Conservation (phyloP, 2,797 vertebrate genomes). For the Apogon talboti region DNA sequence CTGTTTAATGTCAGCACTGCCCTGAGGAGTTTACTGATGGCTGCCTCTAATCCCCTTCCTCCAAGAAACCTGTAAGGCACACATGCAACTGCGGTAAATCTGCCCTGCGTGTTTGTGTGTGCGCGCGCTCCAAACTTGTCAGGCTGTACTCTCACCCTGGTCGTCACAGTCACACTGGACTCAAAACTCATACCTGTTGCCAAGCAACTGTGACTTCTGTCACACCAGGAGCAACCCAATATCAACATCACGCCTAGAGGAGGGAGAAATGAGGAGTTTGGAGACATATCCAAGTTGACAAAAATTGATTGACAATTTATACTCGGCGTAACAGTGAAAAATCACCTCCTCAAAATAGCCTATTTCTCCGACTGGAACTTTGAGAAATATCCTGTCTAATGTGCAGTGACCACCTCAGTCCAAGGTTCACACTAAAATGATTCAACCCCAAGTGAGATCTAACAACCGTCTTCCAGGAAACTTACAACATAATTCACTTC, state of each 20-base stretch:
- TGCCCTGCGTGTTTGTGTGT: slow-evolving; percentile 13
- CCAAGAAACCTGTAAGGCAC: slow-evolving; percentile 51
- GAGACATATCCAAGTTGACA: slow-evolving; percentile 57
- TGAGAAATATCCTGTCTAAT: slow-evolving; percentile 30
- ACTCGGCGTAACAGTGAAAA: slow-evolving; percentile 51
- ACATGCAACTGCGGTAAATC: slow-evolving; percentile 34
- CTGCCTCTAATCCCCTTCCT: slow-evolving; percentile 70
- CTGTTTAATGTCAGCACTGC: slow-evolving; percentile 81
- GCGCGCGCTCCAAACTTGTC: slow-evolving; percentile 44
- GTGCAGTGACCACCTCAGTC: slow-evolving; percentile 1
- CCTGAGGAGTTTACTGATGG: slow-evolving; percentile 73
- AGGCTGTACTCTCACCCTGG: slow-evolving; percentile 65
- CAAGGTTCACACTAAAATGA: slow-evolving; percentile 3
- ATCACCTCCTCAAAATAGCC: slow-evolving; percentile 54
- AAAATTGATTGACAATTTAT: slow-evolving; percentile 74
- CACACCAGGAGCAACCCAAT: slow-evolving; percentile 56
- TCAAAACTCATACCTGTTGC: slow-evolving; percentile 77
- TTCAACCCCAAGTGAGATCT: not conserved
- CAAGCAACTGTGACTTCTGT: slow-evolving; percentile 78
- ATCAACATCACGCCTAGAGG: slow-evolving; percentile 60
- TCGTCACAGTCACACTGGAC: slow-evolving; percentile 72
- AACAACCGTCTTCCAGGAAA: too few relatives aligned
- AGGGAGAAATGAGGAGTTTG: slow-evolving; percentile 53
- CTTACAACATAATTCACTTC: too few relatives aligned
- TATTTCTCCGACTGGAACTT: slow-evolving; percentile 32